Evolutionary conservation across 2,113 vertebrate species (phyloP), one percentile per base, ranked within the genome.

Genomic region (Corythornis vintsioides): DNA sequence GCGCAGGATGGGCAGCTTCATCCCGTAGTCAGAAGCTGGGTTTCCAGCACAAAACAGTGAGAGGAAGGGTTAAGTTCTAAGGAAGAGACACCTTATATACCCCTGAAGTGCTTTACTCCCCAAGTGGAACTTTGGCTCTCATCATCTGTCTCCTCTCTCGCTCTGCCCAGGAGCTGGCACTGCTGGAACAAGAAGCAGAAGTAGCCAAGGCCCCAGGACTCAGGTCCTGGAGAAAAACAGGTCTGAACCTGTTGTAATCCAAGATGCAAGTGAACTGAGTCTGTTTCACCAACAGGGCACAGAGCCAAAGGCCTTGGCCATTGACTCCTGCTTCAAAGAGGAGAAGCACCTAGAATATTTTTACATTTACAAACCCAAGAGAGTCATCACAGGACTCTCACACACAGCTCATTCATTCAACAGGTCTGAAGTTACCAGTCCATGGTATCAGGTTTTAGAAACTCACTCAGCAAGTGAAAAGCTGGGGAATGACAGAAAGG

Each of bases 1-100:
- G 50, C 99, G 98, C 87, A 99, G 96, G 91, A 99, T 99, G 2
- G 99, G 99, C 93, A 99, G 96, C 38, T 99, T 99, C 98, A 99
- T 97, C 22, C 99, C 99, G 13, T 99, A 99, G 97, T 99, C 99
- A 48, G 99, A 99, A 24, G 99, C 99, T 99, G 73, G 3, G 72
- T 87, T 83, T 76, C 5, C 65, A 56, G 78, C 71, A 95, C 45
- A 95, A 24, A 94, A 42, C 66, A 89, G 69, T 7, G 53, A 71
- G 38, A 94, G 48, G 21, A 84, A 86, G 13, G 11, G 59, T 93
- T 89, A 91, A 47, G 28, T 63, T 63, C 42, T 38, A 40, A 89
- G 20, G 28, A 81, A 67, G 43, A 67, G 60, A 77, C 7, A 29
- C 7, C 76, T 84, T 6, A 66, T 6, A 21, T 16, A 29, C 12